Evolutionary conservation across 2,797 vertebrate genomes (phyloP), one percentile per base, ranked within the genome.

Genomic region (Diplodus puntazzo): DNA sequence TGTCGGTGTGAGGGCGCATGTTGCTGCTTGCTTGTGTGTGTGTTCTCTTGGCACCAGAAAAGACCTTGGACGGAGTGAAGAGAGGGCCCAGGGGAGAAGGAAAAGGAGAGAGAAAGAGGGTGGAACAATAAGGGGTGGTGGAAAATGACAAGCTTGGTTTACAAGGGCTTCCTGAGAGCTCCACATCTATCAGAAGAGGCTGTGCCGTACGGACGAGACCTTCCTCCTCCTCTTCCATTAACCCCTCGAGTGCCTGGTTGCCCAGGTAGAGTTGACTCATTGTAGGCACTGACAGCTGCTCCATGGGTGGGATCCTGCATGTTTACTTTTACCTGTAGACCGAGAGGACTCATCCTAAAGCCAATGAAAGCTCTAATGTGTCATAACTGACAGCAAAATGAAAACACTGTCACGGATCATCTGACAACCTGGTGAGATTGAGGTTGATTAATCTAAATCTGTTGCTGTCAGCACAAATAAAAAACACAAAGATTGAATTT

Each of bases 291-390:
- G 92, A 92, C 88, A 87, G 77, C 89, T 88, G 90, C 92, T 89
- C 89, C 91, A 92, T 94, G 93, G 93, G 92, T 94, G 94, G 94
- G 90, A 93, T 92, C 82, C 77, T 18, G 77, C 4, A 61, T 94
- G 90, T 95, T 93, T 92, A 84, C 90, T 91, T 94, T 93, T 92
- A 95, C 92, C 91, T 94, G 92, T 89, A 77, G 82, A 87, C 88
- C 87, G 85, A 87, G 87, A 89, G 81, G 79, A 90, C 93, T 93
- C 86, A 87, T 82, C 80, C 87, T 77, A 89, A 92, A 93, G 87
- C 91, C 86, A 92, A 85, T 85, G 85, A 92, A 92, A 91, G 89
- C 84, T 74, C 80, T 80, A 79, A 92, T 90, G 92, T 93, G 92
- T 94, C 92, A 92, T 90, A 92, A 90, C 76, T 91, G 92, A 94